Base-by-base conservation (phyloP, 2,797 vertebrate genomes). In the Limnodromus scolopaceus region DNA sequence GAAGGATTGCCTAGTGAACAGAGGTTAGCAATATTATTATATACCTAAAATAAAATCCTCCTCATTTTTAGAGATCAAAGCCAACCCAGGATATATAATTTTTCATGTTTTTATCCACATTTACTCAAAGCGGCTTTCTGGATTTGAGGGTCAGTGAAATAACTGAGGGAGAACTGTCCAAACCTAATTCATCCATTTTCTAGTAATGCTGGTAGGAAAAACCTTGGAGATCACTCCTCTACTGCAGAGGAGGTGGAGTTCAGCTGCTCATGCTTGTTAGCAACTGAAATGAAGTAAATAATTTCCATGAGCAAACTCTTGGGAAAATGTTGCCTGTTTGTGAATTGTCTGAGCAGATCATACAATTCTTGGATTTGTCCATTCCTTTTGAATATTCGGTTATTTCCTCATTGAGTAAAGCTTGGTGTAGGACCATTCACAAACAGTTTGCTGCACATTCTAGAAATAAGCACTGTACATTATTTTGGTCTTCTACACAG, bases 41-140 rank as follows among this genome's bases (percentile, higher is more conserved):
- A 93, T 18, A 83, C 22, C 45, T 85, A 77, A 87, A 95, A 92
- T 82, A 92, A 92, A 95, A 60, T 94, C 46, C 2, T 83, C 18
- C 30, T 91, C 53, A 48, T 91, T 93, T 96, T 85, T 89, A 83
- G 69, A 94, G 65, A 95, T 93, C 86, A 96, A 96, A 96, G 95
- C 32, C 80, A 85, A 87, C 19, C 25, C 82, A 83, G 20, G 27
- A 78, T 89, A 89, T 24, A 53, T 83, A 61, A 77, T 94, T 91
- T 92, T 85, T 71, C 75, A 83, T 74, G 72, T 96, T 96, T 95
- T 82, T 46, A 64, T 82, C 64, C 51, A 69, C 75, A 48, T 92
- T 89, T 91, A 75, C 64, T 92, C 54, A 70, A 91, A 93, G 89
- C 38, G 93, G 45, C 13, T 57, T 80, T 77, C 71, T n/a, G 34